These are phyloP conservation scores for Masticophis lateralis DNA, from an alignment of 2,797 vertebrate genomes.

Conservation along the genomic window DNA sequence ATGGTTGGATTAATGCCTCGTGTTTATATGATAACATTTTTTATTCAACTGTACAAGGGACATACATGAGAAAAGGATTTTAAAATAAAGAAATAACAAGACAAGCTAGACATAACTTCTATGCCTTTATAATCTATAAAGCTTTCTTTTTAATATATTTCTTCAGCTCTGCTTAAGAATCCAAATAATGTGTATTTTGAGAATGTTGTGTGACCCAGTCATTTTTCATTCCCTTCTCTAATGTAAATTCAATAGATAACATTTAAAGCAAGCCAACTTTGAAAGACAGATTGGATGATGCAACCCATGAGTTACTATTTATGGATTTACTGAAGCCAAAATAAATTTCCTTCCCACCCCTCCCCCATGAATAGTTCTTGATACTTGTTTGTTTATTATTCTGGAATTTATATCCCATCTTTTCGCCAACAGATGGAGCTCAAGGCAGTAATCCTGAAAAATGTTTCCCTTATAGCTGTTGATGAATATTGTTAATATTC, in stretches of 20 bases:
- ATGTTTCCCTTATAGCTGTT: neutral
- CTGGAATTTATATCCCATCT: neutral
- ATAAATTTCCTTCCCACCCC: neutral
- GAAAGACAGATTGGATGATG: conserved; percentile 41
- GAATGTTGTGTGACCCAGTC: conserved; percentile 30
- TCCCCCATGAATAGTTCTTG: neutral
- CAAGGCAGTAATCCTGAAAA: neutral
- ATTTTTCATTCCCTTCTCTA: conserved; percentile 36
- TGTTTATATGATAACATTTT: conserved; percentile 67
- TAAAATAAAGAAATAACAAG: conserved; percentile 62
- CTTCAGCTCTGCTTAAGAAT: conserved; percentile 47
- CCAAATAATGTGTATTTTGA: conserved; percentile 42
- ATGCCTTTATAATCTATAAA: conserved; percentile 47
- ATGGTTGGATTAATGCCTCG: conserved; percentile 61
- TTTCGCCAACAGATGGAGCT: neutral
- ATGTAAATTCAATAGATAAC: conserved; percentile 33
- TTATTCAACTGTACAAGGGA: conserved; percentile 43
- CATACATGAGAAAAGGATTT: conserved; percentile 55
- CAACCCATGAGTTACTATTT: conserved; percentile 49
- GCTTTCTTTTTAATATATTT: conserved; percentile 46
- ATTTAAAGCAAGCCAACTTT: conserved; percentile 46
- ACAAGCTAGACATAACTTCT: conserved; percentile 45
- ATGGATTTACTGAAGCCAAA: conserved; percentile 2
- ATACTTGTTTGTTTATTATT: neutral
- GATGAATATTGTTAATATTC: neutral